These are phyloP conservation scores for Germaria angustata DNA, from an alignment of 2,888 invertebrate species.

Conservation along the genomic window DNA sequence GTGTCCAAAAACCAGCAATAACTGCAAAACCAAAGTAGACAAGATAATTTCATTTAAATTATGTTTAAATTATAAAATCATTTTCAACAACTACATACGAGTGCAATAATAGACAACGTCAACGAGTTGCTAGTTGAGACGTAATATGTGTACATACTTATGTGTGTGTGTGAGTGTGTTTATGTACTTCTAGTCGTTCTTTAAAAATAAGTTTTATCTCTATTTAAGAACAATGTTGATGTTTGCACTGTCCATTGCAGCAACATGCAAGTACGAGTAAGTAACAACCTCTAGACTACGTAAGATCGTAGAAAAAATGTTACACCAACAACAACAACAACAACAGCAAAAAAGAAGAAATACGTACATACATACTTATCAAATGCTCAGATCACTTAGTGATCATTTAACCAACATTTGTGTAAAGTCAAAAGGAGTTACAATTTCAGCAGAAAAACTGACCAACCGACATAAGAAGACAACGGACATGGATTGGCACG, in stretches of 20 bases:
- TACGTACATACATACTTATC: constrained; percentile 59
- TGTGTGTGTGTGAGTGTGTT: too few species aligned
- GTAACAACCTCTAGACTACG: neutral
- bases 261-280: neutral
- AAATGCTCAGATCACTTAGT: constrained; percentile 68
- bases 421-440: constrained; percentile 65
- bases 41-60: constrained; percentile 67
- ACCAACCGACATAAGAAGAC: constrained; percentile 48
- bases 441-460: constrained; percentile 61
- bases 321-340: constrained; percentile 10
- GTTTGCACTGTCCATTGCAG: constrained; percentile 21
- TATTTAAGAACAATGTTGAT: constrained; percentile 60
- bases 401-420: constrained; percentile 68
- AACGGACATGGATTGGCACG: constrained; percentile 33
- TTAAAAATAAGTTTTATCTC: constrained; percentile 50
- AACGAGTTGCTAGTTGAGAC: constrained; percentile 20
- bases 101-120: neutral
- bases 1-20: constrained; percentile 27
- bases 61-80: constrained; percentile 67
- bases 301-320: constrained; percentile 16
- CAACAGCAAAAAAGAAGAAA: too few species aligned
- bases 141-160: neutral
- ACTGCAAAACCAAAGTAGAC: constrained; percentile 55
- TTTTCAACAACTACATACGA: constrained; percentile 42
- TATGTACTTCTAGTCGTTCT: neutral